Base-by-base conservation (phyloP, 2,888 invertebrate genomes). In the Dryobota labecula region DNA sequence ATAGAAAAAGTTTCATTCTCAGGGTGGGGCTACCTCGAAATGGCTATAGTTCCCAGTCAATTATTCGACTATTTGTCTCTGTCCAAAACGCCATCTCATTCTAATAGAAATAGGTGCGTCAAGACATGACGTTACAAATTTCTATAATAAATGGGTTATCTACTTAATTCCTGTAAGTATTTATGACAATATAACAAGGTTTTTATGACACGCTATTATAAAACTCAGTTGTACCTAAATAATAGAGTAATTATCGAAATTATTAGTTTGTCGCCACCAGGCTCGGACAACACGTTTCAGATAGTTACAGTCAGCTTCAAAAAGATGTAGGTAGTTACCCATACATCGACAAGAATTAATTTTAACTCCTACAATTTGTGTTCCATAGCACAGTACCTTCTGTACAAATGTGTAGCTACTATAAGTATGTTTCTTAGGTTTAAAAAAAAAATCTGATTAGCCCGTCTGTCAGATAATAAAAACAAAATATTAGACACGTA, bases 241-340 rank as follows among this genome's bases (percentile, higher is more conserved):
- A n/a, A 49, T 57, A 61, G 61, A 36, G 61, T 58, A 36, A 70
- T 65, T 61, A 60, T 20, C n/a, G 5, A 63, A 73, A 80, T 77
- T 33, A 77, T 63, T 24, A 54, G 65, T 45, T 78, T 47, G 2
- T 8, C 15, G 2, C 15, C 45, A 51, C 36, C 43, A 66, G 56
- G n/a, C 30, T n/a, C 20, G 51, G 36, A n/a, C 43, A 8, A 56
- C 8, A n/a, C 33, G 33, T 33, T 33, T 13, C 1, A 20, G 27
- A 27, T 53, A 27, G 5, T 9, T 30, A 54, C 30, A 30, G 11
- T 54, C 18, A 20, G 18, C 9, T 2, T 11, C 27, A 11, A 47
- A n/a, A 47, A 47, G 1, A 45, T 45, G 20, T 36, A 33, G 0
- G 5, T 33, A 36, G 8, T n/a, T n/a, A n/a, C n/a, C n/a, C n/a